Evolutionary conservation across 2,113 vertebrate species (phyloP).

Genomic region (Ptilorrhoa leucosticta): DNA sequence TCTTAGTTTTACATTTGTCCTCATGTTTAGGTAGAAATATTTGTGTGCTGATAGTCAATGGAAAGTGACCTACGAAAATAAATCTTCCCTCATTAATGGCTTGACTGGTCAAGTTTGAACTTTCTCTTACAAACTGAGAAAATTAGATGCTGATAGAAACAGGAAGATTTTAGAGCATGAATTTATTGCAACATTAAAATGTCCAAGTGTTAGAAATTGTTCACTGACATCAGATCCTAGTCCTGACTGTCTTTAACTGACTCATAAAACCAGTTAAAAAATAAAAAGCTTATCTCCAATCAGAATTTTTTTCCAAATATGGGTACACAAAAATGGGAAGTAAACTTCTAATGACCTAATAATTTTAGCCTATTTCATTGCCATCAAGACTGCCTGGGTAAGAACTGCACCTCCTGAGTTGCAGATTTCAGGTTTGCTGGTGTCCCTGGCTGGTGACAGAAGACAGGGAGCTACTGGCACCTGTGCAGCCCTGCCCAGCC

Average conservation of each 20-base stretch:
- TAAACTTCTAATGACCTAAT: not conserved
- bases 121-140: not conserved
- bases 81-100: slow-evolving; percentile 18
- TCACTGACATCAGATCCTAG: not conserved
- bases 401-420: not conserved
- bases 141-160: not conserved
- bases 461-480: not conserved
- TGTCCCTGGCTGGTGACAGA: not conserved
- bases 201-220: not conserved
- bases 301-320: not conserved
- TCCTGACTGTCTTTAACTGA: not conserved
- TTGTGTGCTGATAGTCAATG: slow-evolving; percentile 33
- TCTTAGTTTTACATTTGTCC: not conserved
- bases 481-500: not conserved
- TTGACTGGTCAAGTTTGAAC: not conserved
- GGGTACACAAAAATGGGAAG: not conserved
- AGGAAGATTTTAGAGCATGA: not conserved
- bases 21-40: not conserved
- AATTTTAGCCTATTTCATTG: not conserved
- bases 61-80: slow-evolving; percentile 13
- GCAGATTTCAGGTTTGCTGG: not conserved
- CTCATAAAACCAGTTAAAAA: not conserved
- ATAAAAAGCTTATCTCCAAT: not conserved
- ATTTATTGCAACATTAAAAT: slow-evolving; percentile 28
- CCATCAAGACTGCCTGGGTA: too few species aligned